Base-by-base conservation (phyloP, 1,140 invertebrate species). In the Drosophila sp. region DNA sequence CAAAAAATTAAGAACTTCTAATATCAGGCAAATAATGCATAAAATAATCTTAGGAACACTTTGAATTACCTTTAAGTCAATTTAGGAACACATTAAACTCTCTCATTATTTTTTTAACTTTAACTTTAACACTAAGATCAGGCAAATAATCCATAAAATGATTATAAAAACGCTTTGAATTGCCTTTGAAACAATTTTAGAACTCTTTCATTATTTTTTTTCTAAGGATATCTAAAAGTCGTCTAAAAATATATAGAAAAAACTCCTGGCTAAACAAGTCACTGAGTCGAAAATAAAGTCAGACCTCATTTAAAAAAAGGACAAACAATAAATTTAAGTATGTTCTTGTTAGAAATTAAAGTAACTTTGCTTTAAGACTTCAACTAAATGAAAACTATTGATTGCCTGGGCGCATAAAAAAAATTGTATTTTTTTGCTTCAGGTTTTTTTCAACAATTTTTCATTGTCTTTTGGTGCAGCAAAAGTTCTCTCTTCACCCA, bases 401-500 rank as follows among this genome's bases (percentile, higher is more conserved):
- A 35, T 33, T 33, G 8, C 5, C 5, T 44, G n/a, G 4, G 6
- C 5, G 1, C 10, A 41, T 4, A 7, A n/a, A n/a, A 1, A 27
- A 27, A 44, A 50, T 8, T 50, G 0, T 10, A 38, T 38, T 11
- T 11, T 35, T 1, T 38, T 7, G 8, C 41, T 44, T 25, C 23
- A 23, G 23, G 7, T 17, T 8, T 47, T 25, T 25, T 7, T 17
- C 17, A 5, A 47, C 17, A 50, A 10, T 50, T 50, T 50, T 50
- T 7, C 44, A 27, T 50, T 50, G 44, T 50, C 44, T 50, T 50
- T 47, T 50, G 8, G 8, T 50, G 23, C 25, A 27, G 64, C 38
- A 57, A 66, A 74, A 75, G 54, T 35, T 33, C 35, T 30, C 40
- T 17, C 23, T 7, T 47, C 25, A 8, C 44, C 23, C n/a, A 25